Evolutionary conservation across 2,888 invertebrate species (phyloP), one percentile per base, ranked within the genome.

Genomic region (Conistra vaccinii): DNA sequence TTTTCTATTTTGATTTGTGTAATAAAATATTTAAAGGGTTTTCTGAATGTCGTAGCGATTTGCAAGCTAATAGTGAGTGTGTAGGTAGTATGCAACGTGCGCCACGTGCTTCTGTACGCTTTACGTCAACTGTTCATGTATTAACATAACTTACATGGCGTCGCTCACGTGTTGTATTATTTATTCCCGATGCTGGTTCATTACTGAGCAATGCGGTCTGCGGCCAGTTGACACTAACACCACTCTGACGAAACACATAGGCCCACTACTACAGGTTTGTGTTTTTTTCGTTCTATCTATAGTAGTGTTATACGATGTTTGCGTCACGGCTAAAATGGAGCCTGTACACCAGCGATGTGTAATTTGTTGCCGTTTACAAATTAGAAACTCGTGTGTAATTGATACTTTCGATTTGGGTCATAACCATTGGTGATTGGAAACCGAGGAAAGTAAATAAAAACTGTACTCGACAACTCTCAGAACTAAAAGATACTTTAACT

Each of bases 241-340:
- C 69, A 58, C 55, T 83, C 86, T 92, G 91, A 90, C 89, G 92
- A 90, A 91, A 91, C 88, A 79, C 77, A 74, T 87, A 74, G 70
- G 57, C 69, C 60, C 85, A 75, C 72, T 57, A 48, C 88, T 91
- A 91, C 92, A 90, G 90, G 91, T 92, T 91, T 91, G 81, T 86
- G 85, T 86, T 89, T 90, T 87, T 89, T 84, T 87, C 74, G 6
- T 55, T 83, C 69, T 82, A 82, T 78, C 76, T 76, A 71, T 85
- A 80, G 85, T 88, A 86, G 88, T 86, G 88, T 81, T 86, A 88
- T 88, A 84, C 74, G 76, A 78, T 83, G 89, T 90, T 91, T 89
- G 90, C 90, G 90, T 91, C 93, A 91, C 87, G 83, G 86, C 89
- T 90, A 91, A 88, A 90, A 88, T 87, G 81, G 88, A 87, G 85